Evolutionary conservation across 2,888 invertebrate species (phyloP).

Genomic region (Hirtodrosophila confusa): DNA sequence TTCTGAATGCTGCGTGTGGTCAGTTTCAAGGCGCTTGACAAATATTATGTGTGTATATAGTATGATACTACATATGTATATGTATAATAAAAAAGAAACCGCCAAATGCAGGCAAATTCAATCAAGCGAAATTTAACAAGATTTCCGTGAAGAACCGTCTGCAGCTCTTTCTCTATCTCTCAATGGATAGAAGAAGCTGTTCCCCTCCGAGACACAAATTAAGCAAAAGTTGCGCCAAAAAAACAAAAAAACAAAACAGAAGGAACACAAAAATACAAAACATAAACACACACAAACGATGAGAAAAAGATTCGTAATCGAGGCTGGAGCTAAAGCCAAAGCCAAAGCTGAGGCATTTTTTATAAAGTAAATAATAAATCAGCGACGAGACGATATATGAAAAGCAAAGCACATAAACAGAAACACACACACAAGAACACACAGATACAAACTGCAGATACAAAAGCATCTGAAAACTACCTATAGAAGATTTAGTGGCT

Average conservation of each 20-base stretch:
- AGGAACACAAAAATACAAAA: constrained; percentile 4
- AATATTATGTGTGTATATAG: constrained; percentile 4
- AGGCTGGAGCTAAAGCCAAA: constrained; percentile 16
- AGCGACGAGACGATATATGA: constrained; percentile 73
- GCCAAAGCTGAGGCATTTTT: constrained; percentile 46
- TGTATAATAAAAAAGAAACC: constrained; percentile 18
- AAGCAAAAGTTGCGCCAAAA: constrained; percentile 47
- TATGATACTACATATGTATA: no score
- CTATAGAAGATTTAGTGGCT: constrained; percentile 74
- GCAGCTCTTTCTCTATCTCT: constrained; percentile 34
- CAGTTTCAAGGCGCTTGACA: constrained; percentile 43
- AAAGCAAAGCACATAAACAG: constrained; percentile 51
- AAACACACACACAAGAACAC: constrained; percentile 28
- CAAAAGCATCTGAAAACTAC: constrained; percentile 51
- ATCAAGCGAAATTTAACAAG: constrained; percentile 74
- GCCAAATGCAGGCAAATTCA: constrained; percentile 67
- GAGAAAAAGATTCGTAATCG: constrained; percentile 44
- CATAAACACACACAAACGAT: constrained; percentile 36
- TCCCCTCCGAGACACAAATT: constrained; percentile 44
- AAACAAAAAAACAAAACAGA: not conserved
- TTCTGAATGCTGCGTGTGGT: constrained; percentile 55
- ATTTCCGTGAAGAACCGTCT: constrained; percentile 64
- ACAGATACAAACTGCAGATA: constrained; percentile 27
- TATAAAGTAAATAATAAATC: constrained; percentile 74
- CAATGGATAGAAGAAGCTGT: constrained; percentile 58